These are phyloP conservation scores for Hermaeophaga mercurialis DNA, from an alignment of 2,888 invertebrate species.

Conservation along the genomic window DNA sequence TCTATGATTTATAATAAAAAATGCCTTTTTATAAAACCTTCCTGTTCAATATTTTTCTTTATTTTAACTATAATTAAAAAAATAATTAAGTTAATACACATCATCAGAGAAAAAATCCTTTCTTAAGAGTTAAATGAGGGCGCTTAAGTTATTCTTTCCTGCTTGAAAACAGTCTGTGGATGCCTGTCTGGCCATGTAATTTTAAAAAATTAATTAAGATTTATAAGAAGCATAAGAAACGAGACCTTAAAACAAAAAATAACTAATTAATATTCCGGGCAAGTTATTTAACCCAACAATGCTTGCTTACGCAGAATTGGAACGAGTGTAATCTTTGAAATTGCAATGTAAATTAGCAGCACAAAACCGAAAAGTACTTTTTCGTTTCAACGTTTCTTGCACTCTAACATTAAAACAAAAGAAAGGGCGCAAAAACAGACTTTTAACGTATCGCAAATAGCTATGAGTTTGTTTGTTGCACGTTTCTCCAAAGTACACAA, in stretches of 20 bases:
- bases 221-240: not conserved
- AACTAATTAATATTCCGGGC: slow-evolving; percentile 19
- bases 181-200: no score
- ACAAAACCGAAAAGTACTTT: slow-evolving; percentile 27
- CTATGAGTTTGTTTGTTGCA: slow-evolving; percentile 19
- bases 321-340: slow-evolving; percentile 30
- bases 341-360: slow-evolving; percentile 32
- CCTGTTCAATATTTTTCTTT: no score
- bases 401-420: slow-evolving; percentile 13
- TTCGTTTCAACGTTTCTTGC: slow-evolving; percentile 19
- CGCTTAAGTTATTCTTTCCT: no score
- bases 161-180: no score
- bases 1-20: no score
- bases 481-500: slow-evolving; percentile 17
- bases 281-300: slow-evolving; percentile 22
- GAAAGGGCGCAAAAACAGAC: slow-evolving; percentile 18
- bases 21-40: no score
- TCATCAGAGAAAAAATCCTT: no score
- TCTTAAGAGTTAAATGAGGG: no score
- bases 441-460: slow-evolving; percentile 22
- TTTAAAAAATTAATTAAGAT: no score
- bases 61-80: no score
- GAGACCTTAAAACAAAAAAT: not conserved
- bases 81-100: no score
- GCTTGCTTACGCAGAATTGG: slow-evolving; percentile 20